These are phyloP conservation scores for Carabus problematicus DNA, from an alignment of 2,888 invertebrate genomes.

Conservation along the genomic window DNA sequence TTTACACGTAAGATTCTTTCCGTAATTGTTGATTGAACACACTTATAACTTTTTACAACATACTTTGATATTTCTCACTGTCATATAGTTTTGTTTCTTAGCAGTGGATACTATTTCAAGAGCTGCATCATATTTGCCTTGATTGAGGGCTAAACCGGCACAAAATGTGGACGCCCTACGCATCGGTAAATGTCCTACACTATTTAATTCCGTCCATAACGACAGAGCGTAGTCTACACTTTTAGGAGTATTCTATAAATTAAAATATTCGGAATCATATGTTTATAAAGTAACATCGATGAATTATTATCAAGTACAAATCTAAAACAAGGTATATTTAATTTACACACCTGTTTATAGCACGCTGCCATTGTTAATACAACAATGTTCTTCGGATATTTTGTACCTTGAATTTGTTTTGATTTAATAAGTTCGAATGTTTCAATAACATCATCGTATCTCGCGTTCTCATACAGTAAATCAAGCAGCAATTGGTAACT, in stretches of 20 bases:
- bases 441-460: constrained; percentile 71
- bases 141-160: constrained; percentile 72
- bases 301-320: constrained; percentile 14
- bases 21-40: neutral
- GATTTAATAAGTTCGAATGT: constrained; percentile 68
- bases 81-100: constrained; percentile 68
- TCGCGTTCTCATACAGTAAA: constrained; percentile 71
- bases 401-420: constrained; percentile 68
- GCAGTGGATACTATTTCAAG: constrained; percentile 69
- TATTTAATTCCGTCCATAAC: constrained; percentile 67
- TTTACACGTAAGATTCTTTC: too few relatives aligned
- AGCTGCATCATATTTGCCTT: constrained; percentile 71
- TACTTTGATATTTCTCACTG: constrained; percentile 74
- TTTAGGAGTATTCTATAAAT: constrained; percentile 72
- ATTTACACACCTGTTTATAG: constrained; percentile 72
- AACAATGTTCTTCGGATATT: constrained; percentile 72
- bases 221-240: constrained; percentile 70
- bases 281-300: constrained; percentile 15
- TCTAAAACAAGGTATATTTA: constrained; percentile 17
- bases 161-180: constrained; percentile 70
- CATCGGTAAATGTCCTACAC: constrained; percentile 65
- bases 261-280: constrained; percentile 30
- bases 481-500: constrained; percentile 74
- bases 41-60: constrained; percentile 26
- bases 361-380: constrained; percentile 74